Base-by-base conservation (phyloP, 2,888 invertebrate genomes). In the Leptinotarsa juncta region DNA sequence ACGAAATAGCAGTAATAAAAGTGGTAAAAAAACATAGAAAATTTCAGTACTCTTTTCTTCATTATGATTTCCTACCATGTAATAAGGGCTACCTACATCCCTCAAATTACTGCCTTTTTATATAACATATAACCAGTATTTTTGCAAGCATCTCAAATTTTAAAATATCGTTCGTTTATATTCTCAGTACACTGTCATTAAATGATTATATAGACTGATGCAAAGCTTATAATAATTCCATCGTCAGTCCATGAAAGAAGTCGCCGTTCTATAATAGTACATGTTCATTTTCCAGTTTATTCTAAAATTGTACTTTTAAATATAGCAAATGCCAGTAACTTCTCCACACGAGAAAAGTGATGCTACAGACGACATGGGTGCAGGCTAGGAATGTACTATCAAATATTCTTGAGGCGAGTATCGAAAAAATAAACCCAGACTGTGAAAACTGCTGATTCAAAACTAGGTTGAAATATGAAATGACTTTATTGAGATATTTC, bases 321-420 rank as follows among this genome's bases (percentile, higher is more conserved):
- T 72, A 67, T 72, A 72, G 72, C 65, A 23, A 14, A 42, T 67
- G 72, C 60, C 72, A 60, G 65, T 72, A 66, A 72, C 67, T 72
- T 71, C 65, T 71, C 50, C 49, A 18, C 32, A n/a, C 49, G 26
- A 53, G 67, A 60, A 23, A 67, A 49, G 4, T n/a, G 42, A 23
- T 55, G 15, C 26, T 55, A 18, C 16, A n/a, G 32, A 67, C 20
- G 5, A 32, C 72, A 72, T 67, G 57, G 57, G 67, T 67, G 72
- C 42, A 55, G 66, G 18, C 18, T 42, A 42, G 42, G 42, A 3
- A 42, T 42, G 42, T 10, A 3, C 10, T 42, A 12, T 42, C 42
- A 60, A 26, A 32, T 5, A 32, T 20, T 57, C 12, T 23, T 23
- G 23, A 14, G 4, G 14, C 12, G 55, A 20, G 20, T 51, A 7